Base-by-base conservation (phyloP, 2,113 vertebrate genomes). In the Aegithalos caudatus region DNA sequence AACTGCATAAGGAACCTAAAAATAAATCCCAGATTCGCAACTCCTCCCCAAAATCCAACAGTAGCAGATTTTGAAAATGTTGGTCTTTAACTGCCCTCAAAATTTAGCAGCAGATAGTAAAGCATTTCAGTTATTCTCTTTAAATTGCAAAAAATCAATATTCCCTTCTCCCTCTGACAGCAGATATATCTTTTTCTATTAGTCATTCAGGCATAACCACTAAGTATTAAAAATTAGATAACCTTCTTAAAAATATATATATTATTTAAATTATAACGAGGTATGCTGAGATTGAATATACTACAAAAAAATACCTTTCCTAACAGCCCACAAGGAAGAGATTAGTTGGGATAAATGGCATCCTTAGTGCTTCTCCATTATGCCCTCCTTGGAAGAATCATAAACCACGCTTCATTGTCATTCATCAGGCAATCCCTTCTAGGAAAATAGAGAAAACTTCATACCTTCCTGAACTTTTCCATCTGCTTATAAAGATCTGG, bases 391-490 rank as follows among this genome's bases (percentile, higher is more conserved):
- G 29, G 53, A 96, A 91, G 64, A 93, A 94, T 53, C 86, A 88
- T n/a, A 93, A 94, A 71, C 62, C 89, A 97, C 10, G 51, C 51
- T 85, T 92, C 79, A 82, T 33, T 85, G 76, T 50, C 74, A 95
- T 81, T 84, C 33, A 91, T 58, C 51, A 96, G 74, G 73, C 71
- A 83, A 50, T 24, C 21, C 77, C 29, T 65, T 82, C 71, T 9
- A 88, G 54, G 45, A 95, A 82, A 64, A 33, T 40, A 56, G 27
- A 72, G 17, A 64, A 95, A 95, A 91, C 25, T 21, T 58, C 98
- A 37, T 97, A 99, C 99, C 99, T 99, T 99, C 76, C 99, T 98
- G 95, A 99, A 99, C 92, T 99, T 99, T 96, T 99, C 99, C 99
- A 99, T 99, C 97, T 99, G 99, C 81, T 99, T 99, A 83, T 98